Evolutionary conservation across 2,113 vertebrate species (phyloP), one percentile per base, ranked within the genome.

Genomic region (Osmerus mordax): DNA sequence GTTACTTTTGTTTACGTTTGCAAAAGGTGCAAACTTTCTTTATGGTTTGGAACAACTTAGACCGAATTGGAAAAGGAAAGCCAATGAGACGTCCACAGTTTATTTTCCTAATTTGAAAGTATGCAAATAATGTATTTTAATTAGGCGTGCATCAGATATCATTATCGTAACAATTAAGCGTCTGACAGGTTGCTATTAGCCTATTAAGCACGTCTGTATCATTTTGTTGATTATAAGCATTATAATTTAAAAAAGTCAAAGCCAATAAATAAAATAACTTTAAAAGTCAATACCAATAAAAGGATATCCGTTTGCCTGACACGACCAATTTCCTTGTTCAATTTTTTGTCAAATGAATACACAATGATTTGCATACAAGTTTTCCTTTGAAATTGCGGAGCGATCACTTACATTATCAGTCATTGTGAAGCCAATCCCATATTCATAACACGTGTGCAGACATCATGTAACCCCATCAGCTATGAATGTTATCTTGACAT

Each of bases 161-260:
- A 88, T 78, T 4, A 66, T 54, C 78, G 19, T 63, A 78, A 86
- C 86, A 89, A 86, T 91, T 88, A 85, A 65, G n/a, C 2, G 11
- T 75, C 79, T 74, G 84, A 86, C 86, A 86, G 65, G 52, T 67
- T 36, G 67, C 81, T 69, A 71, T 88, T 87, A 84, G 86, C 82
- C 77, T 63, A 78, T 87, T 87, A 86, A 72, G 64, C 16, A 76
- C 56, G 85, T 87, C 88, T 79, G 18, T 82, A 81, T 88, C 79
- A 78, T 80, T 88, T 87, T 83, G 69, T 51, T 73, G 28, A 74
- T 74, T 56, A 58, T 78, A 41, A 32, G 8, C 29, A 65, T 65
- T 41, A 21, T 85, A 14, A 72, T 21, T 89, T 84, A 68, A 54
- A 76, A 65, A 85, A 86, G 85, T 89, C 89, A 84, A 76, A 87